These are phyloP conservation scores for Andrena praecox DNA, from an alignment of 2,888 invertebrate genomes.

Conservation along the genomic window DNA sequence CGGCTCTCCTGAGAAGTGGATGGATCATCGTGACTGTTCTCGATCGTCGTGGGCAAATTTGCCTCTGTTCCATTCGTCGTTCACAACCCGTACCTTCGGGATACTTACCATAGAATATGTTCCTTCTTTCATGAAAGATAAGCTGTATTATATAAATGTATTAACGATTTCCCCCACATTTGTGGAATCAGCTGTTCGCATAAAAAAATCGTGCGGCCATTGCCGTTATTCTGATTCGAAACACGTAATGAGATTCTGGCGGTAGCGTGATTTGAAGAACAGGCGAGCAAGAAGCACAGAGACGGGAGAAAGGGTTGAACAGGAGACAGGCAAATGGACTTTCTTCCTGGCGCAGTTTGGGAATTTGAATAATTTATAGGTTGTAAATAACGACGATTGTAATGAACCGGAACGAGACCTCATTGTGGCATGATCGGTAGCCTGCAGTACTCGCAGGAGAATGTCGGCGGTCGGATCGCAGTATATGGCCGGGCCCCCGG, in stretches of 20 bases:
- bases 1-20: slow-evolving; percentile 58
- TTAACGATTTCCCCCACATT: too few species aligned
- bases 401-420: slow-evolving; percentile 78
- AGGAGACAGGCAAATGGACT: slow-evolving; percentile 52
- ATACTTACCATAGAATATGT: neutral
- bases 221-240: too few species aligned
- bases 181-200: too few species aligned
- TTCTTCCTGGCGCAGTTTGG: slow-evolving; percentile 48
- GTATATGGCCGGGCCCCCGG: slow-evolving; percentile 45
- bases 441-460: slow-evolving; percentile 63
- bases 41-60: slow-evolving; percentile 28
- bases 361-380: slow-evolving; percentile 80
- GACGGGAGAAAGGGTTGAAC: slow-evolving; percentile 46
- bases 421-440: slow-evolving; percentile 75
- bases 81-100: neutral
- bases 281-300: neutral
- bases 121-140: too few species aligned
- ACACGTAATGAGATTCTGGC: too few species aligned
- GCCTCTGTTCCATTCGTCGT: neutral
- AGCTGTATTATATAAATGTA: too few species aligned
- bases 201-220: too few species aligned
- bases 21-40: slow-evolving; percentile 60
- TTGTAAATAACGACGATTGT: slow-evolving; percentile 77
- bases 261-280: too few species aligned
- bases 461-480: slow-evolving; percentile 46